phyloP scores from a whole-genome alignment of 2,888 invertebrate species.

The Esperia sulphurella region DNA sequence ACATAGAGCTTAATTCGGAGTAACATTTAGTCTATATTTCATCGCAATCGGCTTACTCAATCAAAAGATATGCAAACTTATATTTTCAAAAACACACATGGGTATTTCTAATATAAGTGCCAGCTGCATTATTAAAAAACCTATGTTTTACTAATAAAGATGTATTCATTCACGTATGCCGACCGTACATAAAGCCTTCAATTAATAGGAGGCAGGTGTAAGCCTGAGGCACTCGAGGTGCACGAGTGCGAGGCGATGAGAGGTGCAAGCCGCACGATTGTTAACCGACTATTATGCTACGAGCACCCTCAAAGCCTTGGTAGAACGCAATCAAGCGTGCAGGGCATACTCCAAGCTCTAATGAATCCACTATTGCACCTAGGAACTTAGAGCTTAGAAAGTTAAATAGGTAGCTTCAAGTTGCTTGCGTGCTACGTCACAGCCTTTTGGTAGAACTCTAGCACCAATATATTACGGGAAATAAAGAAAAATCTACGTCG shows the following conservation, averaged over 20 bases:
- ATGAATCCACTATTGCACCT: not conserved
- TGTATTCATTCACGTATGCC: not conserved
- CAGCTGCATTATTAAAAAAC: too few relatives aligned
- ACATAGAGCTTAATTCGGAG: too few relatives aligned
- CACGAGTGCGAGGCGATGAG: slow-evolving; percentile 17
- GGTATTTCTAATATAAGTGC: too few relatives aligned
- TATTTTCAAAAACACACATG: too few relatives aligned
- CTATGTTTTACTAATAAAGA: too few relatives aligned
- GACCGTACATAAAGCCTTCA: slow-evolving; percentile 34
- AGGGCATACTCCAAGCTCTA: not conserved
- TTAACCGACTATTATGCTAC: slow-evolving; percentile 56
- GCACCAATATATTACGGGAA: too few relatives aligned
- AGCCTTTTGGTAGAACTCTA: too few relatives aligned
- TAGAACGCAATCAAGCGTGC: slow-evolving; percentile 1
- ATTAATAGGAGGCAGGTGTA: slow-evolving; percentile 41
- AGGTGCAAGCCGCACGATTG: slow-evolving; percentile 40
- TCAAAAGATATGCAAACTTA: too few relatives aligned
- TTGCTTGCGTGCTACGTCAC: too few relatives aligned
- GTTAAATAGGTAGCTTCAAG: not conserved
- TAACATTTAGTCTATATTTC: too few relatives aligned
- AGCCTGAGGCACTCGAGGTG: slow-evolving; percentile 23
- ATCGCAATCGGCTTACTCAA: too few relatives aligned
- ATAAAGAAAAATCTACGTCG: too few relatives aligned
- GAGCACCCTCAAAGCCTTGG: slow-evolving; percentile 34
- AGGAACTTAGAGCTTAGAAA: not conserved